Conservation (phyloP, 2,113 vertebrate species). For the Brachyhypopomus occidentalis region DNA sequence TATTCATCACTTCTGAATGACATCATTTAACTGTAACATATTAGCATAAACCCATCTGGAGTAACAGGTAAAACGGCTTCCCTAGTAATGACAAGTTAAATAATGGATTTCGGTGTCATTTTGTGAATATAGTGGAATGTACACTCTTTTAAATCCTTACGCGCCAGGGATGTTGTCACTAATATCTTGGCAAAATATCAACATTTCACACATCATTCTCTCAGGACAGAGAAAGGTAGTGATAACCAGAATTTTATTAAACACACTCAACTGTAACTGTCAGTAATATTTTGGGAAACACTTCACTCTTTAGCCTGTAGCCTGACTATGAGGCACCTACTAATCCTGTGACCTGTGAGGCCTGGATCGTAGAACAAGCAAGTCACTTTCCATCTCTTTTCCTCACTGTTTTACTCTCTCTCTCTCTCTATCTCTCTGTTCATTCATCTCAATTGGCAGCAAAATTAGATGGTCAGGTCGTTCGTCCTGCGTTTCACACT, state of each 20-base stretch:
- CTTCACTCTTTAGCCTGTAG: not conserved
- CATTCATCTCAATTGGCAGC: constrained; percentile 31
- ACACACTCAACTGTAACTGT: not conserved
- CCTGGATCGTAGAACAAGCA: constrained; percentile 8
- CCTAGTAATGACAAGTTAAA: not conserved
- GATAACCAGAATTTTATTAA: not conserved
- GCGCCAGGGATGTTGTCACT: not conserved
- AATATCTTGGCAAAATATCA: constrained; percentile 1
- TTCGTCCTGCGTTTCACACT: no score
- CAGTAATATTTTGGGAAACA: not conserved
- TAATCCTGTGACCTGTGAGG: constrained; percentile 18
- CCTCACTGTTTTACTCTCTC: constrained; percentile 39
- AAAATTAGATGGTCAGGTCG: not conserved
- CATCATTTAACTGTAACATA: not conserved
- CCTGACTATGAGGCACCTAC: not conserved
- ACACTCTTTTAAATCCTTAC: not conserved
- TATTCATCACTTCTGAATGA: not conserved
- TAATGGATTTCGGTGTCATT: constrained; percentile 3
- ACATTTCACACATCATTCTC: not conserved
- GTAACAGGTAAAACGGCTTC: not conserved
- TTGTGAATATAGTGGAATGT: not conserved
- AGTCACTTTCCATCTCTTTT: not conserved
- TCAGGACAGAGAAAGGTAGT: not conserved
- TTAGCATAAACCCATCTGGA: no score
- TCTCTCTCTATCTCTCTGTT: not conserved